Percentiles rank a stretch among this genome's conserved stretches.
Evolutionary conservation across 2,797 vertebrate species (phyloP).

Genomic region (Pangasius larnaudii): DNA sequence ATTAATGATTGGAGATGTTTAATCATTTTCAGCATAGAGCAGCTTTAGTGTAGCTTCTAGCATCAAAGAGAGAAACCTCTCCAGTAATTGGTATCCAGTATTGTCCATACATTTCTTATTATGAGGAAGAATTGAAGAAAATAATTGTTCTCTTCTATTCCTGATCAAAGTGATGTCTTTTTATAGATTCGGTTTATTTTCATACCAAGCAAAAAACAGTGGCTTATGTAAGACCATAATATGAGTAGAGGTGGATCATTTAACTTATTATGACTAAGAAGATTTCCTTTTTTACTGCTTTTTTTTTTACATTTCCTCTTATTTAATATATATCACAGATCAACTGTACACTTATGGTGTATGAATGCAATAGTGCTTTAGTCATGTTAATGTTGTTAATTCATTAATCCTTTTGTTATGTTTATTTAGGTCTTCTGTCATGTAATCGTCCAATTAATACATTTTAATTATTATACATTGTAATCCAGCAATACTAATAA

Average conservation of each 20-base stretch:
- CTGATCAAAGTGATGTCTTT: not conserved
- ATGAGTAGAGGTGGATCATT: not conserved
- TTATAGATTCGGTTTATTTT: conserved; percentile 4
- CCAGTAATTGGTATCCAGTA: conserved; percentile 1
- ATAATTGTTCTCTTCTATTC: conserved; percentile 14
- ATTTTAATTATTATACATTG: not conserved
- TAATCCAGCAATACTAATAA: not conserved
- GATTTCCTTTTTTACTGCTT: not conserved
- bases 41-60: not conserved
- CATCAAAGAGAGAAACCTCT: not conserved
- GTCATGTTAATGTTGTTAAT: not conserved
- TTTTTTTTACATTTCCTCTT: not conserved
- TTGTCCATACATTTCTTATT: not conserved
- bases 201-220: not conserved
- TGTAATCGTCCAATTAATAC: not conserved
- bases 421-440: not conserved
- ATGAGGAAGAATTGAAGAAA: not conserved
- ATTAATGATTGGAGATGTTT: not conserved
- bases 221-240: conserved; percentile 6
- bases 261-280: not conserved
- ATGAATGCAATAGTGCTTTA: not conserved
- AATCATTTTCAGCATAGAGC: not conserved
- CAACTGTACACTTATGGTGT: not conserved
- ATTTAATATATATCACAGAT: not conserved
- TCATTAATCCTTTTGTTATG: not conserved